These are phyloP conservation scores for Tenthredo amoena DNA, from an alignment of 2,888 invertebrate genomes.

Conservation along the genomic window DNA sequence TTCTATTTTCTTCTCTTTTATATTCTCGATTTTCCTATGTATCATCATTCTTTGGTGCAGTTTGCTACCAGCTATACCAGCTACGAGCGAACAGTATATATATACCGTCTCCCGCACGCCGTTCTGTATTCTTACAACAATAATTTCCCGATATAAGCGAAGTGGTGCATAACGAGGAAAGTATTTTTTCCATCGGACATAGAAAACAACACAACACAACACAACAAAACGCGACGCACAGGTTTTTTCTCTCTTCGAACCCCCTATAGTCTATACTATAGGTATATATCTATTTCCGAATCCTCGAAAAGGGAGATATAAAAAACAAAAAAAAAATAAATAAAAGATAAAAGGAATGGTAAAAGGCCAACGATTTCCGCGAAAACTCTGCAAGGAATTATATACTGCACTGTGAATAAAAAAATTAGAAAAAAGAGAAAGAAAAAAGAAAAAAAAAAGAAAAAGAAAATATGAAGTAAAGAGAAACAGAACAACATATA, in stretches of 20 bases:
- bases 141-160: slow-evolving; percentile 39
- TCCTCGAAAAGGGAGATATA: not conserved
- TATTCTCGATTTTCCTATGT: slow-evolving; percentile 1
- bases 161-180: slow-evolving; percentile 40
- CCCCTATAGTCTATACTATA: not conserved
- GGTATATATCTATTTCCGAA: not conserved
- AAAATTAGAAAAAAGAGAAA: not conserved
- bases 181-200: slow-evolving; percentile 7
- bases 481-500: not conserved
- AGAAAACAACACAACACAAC: not conserved
- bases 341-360: not conserved
- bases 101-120: not conserved
- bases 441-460: not conserved
- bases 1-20: not conserved
- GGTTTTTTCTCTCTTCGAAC: not conserved
- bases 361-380: not conserved
- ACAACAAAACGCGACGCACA: not conserved
- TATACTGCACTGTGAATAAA: not conserved
- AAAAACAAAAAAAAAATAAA: not conserved
- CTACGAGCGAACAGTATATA: not conserved
- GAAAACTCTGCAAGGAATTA: not conserved
- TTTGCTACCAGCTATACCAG: not conserved
- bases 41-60: slow-evolving; percentile 1
- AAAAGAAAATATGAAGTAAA: not conserved
- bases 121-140: slow-evolving; percentile 30